These are phyloP conservation scores for Cotesia vestalis DNA, from an alignment of 1,140 invertebrate species.

Conservation along the genomic window DNA sequence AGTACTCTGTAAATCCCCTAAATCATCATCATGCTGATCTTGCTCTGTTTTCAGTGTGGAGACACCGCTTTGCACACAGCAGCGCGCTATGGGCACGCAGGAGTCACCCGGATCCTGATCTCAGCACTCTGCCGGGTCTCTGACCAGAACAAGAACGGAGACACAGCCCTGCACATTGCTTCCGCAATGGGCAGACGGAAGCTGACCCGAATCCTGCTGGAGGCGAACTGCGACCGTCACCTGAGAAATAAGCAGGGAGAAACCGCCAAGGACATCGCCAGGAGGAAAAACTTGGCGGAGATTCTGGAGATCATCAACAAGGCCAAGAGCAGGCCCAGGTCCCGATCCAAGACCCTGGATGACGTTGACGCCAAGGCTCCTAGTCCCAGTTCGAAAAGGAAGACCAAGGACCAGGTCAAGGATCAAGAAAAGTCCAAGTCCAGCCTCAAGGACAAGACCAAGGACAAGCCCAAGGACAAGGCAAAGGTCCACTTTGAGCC, in stretches of 20 bases:
- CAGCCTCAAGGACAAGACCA: slow-evolving; percentile 63
- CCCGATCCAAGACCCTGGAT: slow-evolving; percentile 52
- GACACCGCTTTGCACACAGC: slow-evolving; percentile 95
- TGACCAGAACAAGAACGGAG: slow-evolving; percentile 96
- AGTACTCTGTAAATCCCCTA: slow-evolving; percentile 52
- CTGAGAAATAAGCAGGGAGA: slow-evolving; percentile 92
- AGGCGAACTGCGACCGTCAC: slow-evolving; percentile 82
- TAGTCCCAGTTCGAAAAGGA: neutral
- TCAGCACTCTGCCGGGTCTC: slow-evolving; percentile 87
- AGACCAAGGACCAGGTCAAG: slow-evolving; percentile 59
- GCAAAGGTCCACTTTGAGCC: slow-evolving; percentile 62
- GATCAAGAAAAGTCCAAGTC: slow-evolving; percentile 57
- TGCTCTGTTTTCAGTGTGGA: slow-evolving; percentile 79
- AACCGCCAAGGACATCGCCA: slow-evolving; percentile 88
- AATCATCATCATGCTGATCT: neutral
- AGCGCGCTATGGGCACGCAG: slow-evolving; percentile 94
- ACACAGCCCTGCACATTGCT: slow-evolving; percentile 92
- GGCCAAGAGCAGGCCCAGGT: slow-evolving; percentile 64
- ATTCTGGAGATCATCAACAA: slow-evolving; percentile 81
- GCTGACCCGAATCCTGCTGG: slow-evolving; percentile 88
- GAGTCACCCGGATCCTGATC: slow-evolving; percentile 92
- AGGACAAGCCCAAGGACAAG: slow-evolving; percentile 55
- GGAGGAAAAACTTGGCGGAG: slow-evolving; percentile 84
- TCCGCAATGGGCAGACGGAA: slow-evolving; percentile 93
- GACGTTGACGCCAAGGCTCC: slow-evolving; percentile 14